Evolutionary conservation across 1,140 invertebrate genomes (phyloP).

Genomic region (Pseudachorutes palmiensis): DNA sequence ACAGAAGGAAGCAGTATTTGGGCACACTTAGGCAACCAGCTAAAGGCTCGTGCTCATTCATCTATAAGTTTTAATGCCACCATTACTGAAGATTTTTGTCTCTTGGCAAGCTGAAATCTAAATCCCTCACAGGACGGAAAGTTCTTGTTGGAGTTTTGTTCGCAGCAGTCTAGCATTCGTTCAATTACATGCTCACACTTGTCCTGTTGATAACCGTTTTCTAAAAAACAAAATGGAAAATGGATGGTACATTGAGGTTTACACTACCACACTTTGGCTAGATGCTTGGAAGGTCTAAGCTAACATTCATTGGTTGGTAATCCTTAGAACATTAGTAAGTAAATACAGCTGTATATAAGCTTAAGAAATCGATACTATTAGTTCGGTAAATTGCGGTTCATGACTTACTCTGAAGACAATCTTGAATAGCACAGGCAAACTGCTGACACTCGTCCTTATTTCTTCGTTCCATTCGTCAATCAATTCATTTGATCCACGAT

Average conservation of each 20-base stretch:
- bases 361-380: no score
- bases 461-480: not conserved
- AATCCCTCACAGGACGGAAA: constrained; percentile 36
- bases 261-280: not conserved
- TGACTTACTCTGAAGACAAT: constrained; percentile 34
- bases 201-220: constrained; percentile 36
- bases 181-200: constrained; percentile 30
- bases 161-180: constrained; percentile 35
- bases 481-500: not conserved
- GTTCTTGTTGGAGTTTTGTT: constrained; percentile 25
- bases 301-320: not conserved
- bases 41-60: not conserved
- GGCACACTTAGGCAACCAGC: no score
- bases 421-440: constrained; percentile 35
- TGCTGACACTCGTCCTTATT: constrained; percentile 29
- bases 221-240: constrained; percentile 16
- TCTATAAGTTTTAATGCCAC: not conserved
- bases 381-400: no score
- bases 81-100: constrained; percentile 17
- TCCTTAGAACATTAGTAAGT: no score
- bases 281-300: not conserved
- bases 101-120: constrained; percentile 30
- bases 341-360: no score
- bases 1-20: no score
- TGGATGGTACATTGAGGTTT: not conserved